Evolutionary conservation across 2,113 vertebrate genomes (phyloP).

Genomic region (Sinocyclocheilus rhinocerous): DNA sequence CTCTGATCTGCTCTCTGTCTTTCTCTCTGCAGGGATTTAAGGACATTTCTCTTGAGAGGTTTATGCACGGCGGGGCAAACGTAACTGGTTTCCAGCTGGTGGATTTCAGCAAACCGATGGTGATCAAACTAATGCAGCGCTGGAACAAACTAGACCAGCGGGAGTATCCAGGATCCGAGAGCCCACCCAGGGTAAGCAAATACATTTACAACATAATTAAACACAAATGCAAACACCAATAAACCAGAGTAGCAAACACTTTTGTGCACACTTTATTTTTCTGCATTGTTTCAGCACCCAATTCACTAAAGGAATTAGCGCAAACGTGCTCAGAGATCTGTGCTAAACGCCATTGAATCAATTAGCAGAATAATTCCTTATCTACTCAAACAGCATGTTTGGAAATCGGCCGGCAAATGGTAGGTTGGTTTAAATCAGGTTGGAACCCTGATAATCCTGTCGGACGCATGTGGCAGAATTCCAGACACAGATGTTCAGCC

Average conservation of each 20-base stretch:
- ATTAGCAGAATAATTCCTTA: not conserved
- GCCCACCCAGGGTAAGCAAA: conserved; percentile 88
- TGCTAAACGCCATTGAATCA: not conserved
- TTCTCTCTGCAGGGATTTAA: conserved; percentile 87
- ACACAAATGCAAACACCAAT: not conserved
- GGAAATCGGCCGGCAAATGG: not conserved
- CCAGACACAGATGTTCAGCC: conserved; percentile 47
- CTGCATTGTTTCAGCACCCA: too few species aligned
- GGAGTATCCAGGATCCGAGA: conserved; percentile 97
- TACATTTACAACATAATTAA: not conserved
- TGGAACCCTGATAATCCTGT: not conserved
- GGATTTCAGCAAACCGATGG: conserved; percentile 94
- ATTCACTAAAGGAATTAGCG: not conserved
- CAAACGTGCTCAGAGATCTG: not conserved
- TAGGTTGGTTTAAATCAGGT: not conserved
- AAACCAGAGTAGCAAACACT: not conserved
- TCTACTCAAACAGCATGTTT: not conserved
- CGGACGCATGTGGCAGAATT: not conserved
- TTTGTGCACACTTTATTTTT: not conserved
- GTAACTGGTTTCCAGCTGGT: conserved; percentile 98
- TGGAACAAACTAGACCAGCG: conserved; percentile 99
- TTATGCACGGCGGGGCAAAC: conserved; percentile 97
- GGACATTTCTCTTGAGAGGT: conserved; percentile 96
- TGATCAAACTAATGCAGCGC: conserved; percentile 96
- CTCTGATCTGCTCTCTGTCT: conserved; percentile 4